Base-by-base conservation (phyloP, 2,113 vertebrate species). In the Galbula dea region DNA sequence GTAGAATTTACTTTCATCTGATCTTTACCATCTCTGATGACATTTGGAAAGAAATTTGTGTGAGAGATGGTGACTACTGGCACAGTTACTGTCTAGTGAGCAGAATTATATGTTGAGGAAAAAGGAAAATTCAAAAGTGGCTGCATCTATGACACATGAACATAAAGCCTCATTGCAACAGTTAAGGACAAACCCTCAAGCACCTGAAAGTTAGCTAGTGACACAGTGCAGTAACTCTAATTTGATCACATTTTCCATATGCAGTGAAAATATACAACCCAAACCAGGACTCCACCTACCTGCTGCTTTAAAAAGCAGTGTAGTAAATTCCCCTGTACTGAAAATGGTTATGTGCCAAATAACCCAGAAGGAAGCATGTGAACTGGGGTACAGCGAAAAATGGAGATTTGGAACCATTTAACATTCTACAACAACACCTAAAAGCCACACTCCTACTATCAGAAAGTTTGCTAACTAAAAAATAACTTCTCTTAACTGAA, bases 1-100 rank as follows among this genome's bases (percentile, higher is more conserved):
- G 52, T 67, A 89, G 79, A 85, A 75, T 94, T 93, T 94, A 45
- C 88, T 89, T 88, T 89, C 89, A 74, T 61, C 77, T 48, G 43
- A 93, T 93, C 68, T 59, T 93, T 89, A 59, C 72, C 95, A 67
- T 82, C 79, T 83, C 75, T 34, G 1, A 32, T 89, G 82, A 91
- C 85, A 83, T 88, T 93, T 83, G 71, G 43, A 80, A 88, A 84
- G 29, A 69, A 80, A 45, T 85, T 89, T 52, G 15, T 63, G 14
- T 86, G 51, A 92, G 41, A 89, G 66, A 63, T 6, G n/a, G 74
- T 77, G 78, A 77, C 82, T 94, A 39, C 30, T 41, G 36, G 72
- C 77, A 67, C 20, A 63, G 79, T 75, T 89, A 36, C 67, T 83
- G 34, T 39, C 43, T 41, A 55, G 36, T 57, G 49, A 89, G 46